Evolutionary conservation across 2,888 invertebrate genomes (phyloP), one percentile per base, ranked within the genome.

Genomic region (Drosophila longiperda): DNA sequence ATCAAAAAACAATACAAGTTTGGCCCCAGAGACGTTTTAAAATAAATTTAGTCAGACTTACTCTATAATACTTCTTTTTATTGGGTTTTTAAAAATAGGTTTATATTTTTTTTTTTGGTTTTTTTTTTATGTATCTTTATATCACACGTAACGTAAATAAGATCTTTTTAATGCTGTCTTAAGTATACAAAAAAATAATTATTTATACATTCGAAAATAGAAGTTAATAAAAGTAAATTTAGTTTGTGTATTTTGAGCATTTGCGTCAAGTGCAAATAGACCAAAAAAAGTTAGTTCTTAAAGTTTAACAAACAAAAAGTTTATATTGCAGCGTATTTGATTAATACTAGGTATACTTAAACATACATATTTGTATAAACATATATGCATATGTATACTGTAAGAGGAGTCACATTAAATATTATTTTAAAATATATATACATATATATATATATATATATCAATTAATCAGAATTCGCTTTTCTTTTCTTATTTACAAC

Each of bases 71-170:
- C 91, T 91, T 90, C 67, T 81, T 87, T 90, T 91, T 90, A 91
- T 91, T 91, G 67, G 88, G 82, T 82, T 87, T 90, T 91, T 91
- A 80, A 74, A 77, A 81, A 78, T 75, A 83, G 70, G 83, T 80
- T 82, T 87, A 75, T 80, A 74, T 68, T 78, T 87, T 82, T 89
- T 91, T 85, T 15, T 89, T 89, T 76, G 59, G 53, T 83, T 65
- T 57, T 58, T 68, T 76, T 77, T 78, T 83, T 83, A 76, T 84
- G 83, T 77, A 78, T 81, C 76, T 87, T 91, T 91, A 91, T 91
- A 91, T 91, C 91, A 91, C 91, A 91, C 91, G 82, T 80, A 91
- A 90, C 87, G 89, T 87, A 90, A 87, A 82, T 80, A 80, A 88
- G 89, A 82, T 87, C 78, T 83, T 82, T 79, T 73, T 88, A 80